Evolutionary conservation across 2,113 vertebrate genomes (phyloP).

Genomic region (Ifrita kowaldi): DNA sequence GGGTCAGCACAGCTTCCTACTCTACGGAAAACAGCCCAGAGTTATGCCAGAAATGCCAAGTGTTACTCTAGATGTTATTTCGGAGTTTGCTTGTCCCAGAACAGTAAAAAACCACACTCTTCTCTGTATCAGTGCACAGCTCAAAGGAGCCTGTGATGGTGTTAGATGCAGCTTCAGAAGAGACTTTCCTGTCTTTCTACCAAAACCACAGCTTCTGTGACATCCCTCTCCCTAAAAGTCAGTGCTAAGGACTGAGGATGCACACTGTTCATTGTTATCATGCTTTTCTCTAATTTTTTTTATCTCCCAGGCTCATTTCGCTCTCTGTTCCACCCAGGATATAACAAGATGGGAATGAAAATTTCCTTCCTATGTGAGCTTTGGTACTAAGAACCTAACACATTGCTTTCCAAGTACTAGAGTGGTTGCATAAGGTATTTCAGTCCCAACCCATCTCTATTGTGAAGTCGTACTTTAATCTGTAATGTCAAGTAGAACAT

Average conservation of each 20-base stretch:
- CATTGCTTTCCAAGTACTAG: neutral
- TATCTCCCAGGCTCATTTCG: neutral
- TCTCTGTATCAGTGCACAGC: neutral
- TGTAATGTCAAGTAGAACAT: constrained; percentile 68
- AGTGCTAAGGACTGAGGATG: neutral
- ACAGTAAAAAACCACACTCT: neutral
- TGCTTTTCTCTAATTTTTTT: neutral
- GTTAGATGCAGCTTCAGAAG: neutral
- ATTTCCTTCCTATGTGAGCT: neutral
- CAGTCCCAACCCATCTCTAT: constrained; percentile 30
- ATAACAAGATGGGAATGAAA: neutral
- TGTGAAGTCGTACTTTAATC: constrained; percentile 63
- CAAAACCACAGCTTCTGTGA: neutral
- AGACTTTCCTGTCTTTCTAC: neutral
- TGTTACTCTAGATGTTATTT: neutral
- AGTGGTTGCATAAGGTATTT: neutral
- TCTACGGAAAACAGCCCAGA: neutral
- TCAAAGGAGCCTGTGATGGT: neutral
- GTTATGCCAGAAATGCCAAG: neutral
- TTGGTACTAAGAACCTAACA: neutral
- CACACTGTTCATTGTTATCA: neutral
- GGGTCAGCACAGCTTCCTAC: neutral
- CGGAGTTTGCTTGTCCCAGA: neutral
- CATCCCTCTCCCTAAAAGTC: neutral
- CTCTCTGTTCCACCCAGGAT: neutral